phyloP scores from a whole-genome alignment of 2,113 vertebrate genomes.

The Thunnus thynnus region DNA sequence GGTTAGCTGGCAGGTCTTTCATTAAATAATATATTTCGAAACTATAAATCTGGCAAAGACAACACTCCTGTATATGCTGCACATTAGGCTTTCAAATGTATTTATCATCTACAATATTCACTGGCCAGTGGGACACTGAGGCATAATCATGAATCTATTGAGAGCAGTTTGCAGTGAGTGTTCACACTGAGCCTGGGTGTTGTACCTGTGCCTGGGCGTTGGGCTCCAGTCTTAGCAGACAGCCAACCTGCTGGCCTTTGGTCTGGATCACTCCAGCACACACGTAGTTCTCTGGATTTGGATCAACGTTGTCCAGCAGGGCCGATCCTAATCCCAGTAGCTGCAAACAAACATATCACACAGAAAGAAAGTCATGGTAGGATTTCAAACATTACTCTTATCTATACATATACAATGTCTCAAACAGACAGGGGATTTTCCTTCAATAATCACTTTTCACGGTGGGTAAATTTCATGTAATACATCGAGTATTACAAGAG shows the following conservation, averaged over 20 bases:
- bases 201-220: constrained; percentile 93
- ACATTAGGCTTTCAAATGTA: too few species aligned
- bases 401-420: too few species aligned
- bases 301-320: constrained; percentile 92
- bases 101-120: too few species aligned
- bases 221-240: constrained; percentile 92
- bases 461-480: too few species aligned
- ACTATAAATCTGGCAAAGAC: too few species aligned
- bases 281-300: constrained; percentile 95
- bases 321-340: constrained; percentile 92
- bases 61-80: background rate
- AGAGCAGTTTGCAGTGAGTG: background rate
- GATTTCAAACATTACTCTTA: background rate
- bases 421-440: too few species aligned
- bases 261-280: constrained; percentile 95
- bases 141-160: background rate
- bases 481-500: background rate
- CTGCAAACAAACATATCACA: constrained; percentile 67
- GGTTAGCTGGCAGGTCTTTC: too few species aligned
- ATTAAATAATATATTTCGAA: too few species aligned
- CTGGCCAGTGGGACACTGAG: background rate
- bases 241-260: constrained; percentile 92
- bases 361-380: background rate
- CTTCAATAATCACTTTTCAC: too few species aligned
- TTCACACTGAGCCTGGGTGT: constrained; percentile 17